These are phyloP conservation scores for Colletes gigas DNA, from an alignment of 1,140 invertebrate species.

Conservation along the genomic window DNA sequence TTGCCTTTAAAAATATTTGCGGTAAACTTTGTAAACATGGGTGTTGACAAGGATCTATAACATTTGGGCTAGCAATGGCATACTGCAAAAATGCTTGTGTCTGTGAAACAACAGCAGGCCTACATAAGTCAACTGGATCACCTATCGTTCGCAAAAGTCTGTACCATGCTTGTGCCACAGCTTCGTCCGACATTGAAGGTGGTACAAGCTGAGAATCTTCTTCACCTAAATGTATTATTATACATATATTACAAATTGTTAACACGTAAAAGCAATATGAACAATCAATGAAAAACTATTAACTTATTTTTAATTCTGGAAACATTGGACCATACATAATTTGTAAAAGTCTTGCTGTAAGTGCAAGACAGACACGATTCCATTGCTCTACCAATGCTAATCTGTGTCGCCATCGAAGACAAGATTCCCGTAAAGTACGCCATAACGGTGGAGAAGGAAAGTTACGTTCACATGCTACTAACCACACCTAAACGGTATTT, in stretches of 20 bases:
- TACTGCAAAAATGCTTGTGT: slow-evolving; percentile 92
- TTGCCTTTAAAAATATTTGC: slow-evolving; percentile 95
- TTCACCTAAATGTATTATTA: slow-evolving; percentile 83
- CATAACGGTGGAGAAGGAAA: slow-evolving; percentile 96
- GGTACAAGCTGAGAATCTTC: slow-evolving; percentile 92
- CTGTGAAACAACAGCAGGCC: slow-evolving; percentile 92
- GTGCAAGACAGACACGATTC: slow-evolving; percentile 94
- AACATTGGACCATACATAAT: slow-evolving; percentile 95
- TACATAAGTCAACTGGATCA: slow-evolving; percentile 95
- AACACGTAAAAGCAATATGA: background rate
- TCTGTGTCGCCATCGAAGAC: slow-evolving; percentile 95
- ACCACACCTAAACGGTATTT: slow-evolving; percentile 85
- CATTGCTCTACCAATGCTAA: slow-evolving; percentile 96
- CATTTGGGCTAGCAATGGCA: slow-evolving; percentile 86
- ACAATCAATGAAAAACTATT: slow-evolving; percentile 66
- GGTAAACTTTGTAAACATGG: slow-evolving; percentile 93
- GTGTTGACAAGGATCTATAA: slow-evolving; percentile 94
- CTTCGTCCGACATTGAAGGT: slow-evolving; percentile 91
- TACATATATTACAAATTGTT: slow-evolving; percentile 19
- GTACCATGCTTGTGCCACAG: slow-evolving; percentile 96
- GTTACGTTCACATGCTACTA: slow-evolving; percentile 93
- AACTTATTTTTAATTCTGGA: slow-evolving; percentile 92
- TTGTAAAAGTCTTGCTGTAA: slow-evolving; percentile 91
- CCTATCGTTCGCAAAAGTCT: slow-evolving; percentile 95
- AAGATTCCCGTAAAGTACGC: slow-evolving; percentile 97